Base-by-base conservation (phyloP, 2,888 invertebrate species). In the Tetragnatha montana region DNA sequence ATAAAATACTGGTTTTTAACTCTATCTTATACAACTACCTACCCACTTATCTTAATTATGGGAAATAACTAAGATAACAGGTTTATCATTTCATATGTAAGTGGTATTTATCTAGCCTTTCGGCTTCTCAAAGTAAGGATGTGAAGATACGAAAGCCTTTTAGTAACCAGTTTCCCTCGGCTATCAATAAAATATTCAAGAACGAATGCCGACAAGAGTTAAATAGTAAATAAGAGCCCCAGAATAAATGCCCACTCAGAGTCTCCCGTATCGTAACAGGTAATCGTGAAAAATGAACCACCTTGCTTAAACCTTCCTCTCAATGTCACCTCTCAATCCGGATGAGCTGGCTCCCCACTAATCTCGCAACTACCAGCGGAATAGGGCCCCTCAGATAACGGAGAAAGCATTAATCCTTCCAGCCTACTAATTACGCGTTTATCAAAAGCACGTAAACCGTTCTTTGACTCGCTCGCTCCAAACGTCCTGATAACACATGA, bases 391-490 rank as follows among this genome's bases (percentile, higher is more conserved):
- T 70, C 14, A 21, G 71, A 78, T 60, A 81, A 81, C 49, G 49
- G 8, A 4, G 50, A 70, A 47, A 47, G 70, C 70, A 71, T 81
- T 71, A 81, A 71, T 71, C 70, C 71, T 81, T 71, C 49, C 71
- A 68, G 69, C 47, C 19, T 49, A 80, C 68, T 80, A 80, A 80
- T 71, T 81, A 71, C 50, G 51, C 51, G 73, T 70, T 81, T 71
- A 81, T 73, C 50, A 47, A 81, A 81, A n/a, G 47, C n/a, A n/a
- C 47, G 71, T 73, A 73, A 81, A 73, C 21, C 49, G 50, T 60
- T 81, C 51, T 73, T 73, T 73, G 73, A 73, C 71, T 81, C 69
- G 49, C 12, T 73, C 71, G 14, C 47, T 21, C 50, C 73, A 51
- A 69, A 70, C 14, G 73, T 73, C 50, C 14, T 22, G 81, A 81